Conservation (phyloP, 2,888 invertebrate genomes). For the Lottia scabra region DNA sequence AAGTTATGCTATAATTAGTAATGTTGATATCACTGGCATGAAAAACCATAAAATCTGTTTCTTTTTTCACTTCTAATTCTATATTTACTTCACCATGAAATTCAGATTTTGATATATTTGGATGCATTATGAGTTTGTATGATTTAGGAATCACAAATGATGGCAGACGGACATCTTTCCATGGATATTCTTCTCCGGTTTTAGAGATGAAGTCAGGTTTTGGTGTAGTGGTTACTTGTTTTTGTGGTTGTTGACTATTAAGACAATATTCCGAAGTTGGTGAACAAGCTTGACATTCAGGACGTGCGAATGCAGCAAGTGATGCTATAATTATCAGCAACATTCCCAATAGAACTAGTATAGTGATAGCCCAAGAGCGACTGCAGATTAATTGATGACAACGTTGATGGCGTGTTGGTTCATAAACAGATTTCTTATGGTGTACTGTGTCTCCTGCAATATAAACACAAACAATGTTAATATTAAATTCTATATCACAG, state of each 20-base stretch:
- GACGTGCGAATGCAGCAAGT: slow-evolving; percentile 90
- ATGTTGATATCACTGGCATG: slow-evolving; percentile 65
- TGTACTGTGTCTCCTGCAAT: slow-evolving; percentile 76
- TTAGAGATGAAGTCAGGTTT: slow-evolving; percentile 41
- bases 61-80: slow-evolving; percentile 41
- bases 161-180: slow-evolving; percentile 67
- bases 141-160: slow-evolving; percentile 72
- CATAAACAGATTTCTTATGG: slow-evolving; percentile 79
- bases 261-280: not conserved
- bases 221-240: not conserved
- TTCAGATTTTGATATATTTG: slow-evolving; percentile 89
- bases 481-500: too few relatives aligned
- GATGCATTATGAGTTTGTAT: slow-evolving; percentile 91
- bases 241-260: not conserved
- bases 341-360: slow-evolving; percentile 70
- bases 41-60: slow-evolving; percentile 66
- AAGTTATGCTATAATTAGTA: slow-evolving; percentile 76
- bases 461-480: slow-evolving; percentile 18
- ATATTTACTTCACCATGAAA: slow-evolving; percentile 79
- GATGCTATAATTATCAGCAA: slow-evolving; percentile 76
- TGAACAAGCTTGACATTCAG: slow-evolving; percentile 61
- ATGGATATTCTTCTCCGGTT: slow-evolving; percentile 62
- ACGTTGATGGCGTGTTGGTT: slow-evolving; percentile 76
- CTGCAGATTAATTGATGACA: slow-evolving; percentile 59
- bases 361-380: slow-evolving; percentile 78